Evolutionary conservation across 2,113 vertebrate species (phyloP).

Genomic region (Petaurus breviceps): DNA sequence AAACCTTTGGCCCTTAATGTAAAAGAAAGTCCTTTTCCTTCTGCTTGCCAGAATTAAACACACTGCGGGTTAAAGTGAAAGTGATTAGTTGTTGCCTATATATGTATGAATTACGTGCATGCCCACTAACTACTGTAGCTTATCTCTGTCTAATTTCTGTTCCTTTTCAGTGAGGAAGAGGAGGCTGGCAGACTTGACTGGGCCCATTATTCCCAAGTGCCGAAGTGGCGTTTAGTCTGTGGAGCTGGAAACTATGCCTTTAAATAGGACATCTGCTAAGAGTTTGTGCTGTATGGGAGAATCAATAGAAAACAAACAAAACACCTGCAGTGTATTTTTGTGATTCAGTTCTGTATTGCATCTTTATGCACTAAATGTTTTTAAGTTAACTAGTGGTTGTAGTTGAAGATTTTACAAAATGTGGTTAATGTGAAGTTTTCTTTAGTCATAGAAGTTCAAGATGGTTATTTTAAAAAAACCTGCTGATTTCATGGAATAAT

Average conservation of each 20-base stretch:
- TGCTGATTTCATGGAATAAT: constrained; percentile 54
- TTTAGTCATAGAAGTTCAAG: constrained; percentile 79
- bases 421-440: constrained; percentile 80
- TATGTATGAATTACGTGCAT: accelerated
- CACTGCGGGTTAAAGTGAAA: constrained; percentile 1
- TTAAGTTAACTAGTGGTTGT: constrained; percentile 82
- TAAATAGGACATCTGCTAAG: constrained; percentile 69
- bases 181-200: constrained; percentile 92
- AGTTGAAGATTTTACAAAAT: constrained; percentile 81
- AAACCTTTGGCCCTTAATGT: not conserved
- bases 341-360: constrained; percentile 81
- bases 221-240: constrained; percentile 91
- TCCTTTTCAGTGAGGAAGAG: constrained; percentile 94
- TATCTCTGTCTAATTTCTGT: constrained; percentile 59
- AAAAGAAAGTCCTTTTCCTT: constrained; percentile 4
- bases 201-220: constrained; percentile 97
- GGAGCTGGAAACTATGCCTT: constrained; percentile 42
- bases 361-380: constrained; percentile 81
- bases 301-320: constrained; percentile 66
- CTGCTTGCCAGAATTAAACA: constrained; percentile 29
- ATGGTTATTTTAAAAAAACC: constrained; percentile 71
- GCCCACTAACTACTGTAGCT: not conserved
- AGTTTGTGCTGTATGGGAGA: constrained; percentile 73
- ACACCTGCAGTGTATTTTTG: constrained; percentile 78
- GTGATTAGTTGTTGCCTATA: not conserved